Evolutionary conservation across 2,888 invertebrate species (phyloP), one percentile per base, ranked within the genome.

Genomic region (Hemicrepidius hirtus): DNA sequence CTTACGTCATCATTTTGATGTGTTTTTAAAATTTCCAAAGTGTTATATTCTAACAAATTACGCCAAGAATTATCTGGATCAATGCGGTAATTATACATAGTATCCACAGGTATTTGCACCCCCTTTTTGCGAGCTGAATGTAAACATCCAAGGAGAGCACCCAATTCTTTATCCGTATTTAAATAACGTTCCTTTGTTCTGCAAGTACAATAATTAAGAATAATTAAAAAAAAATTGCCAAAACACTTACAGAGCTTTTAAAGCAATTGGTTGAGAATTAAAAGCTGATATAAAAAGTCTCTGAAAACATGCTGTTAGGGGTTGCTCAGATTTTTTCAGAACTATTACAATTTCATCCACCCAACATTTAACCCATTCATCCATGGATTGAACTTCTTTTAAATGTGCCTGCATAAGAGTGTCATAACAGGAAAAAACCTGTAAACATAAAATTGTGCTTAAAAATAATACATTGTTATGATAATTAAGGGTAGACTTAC

Each of bases 1-100:
- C 80, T 80, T 81, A 93, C 93, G 87, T 92, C 90, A 66, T 92
- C 91, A 57, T 87, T 87, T 3, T 87, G 86, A 80, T 91, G 88
- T 0, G 89, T 86, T 28, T 93, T 88, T 3, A 91, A 91, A 62
- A 83, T 78, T 71, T 88, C 84, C 57, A 94, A 83, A 21, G 88
- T 83, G 3, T 87, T 82, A 68, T 89, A 89, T 20, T 88, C 84
- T 1, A 91, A 87, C 50, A 89, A 84, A 44, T 88, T 89, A 80
- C 89, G 87, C 92, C 91, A 92, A 63, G 79, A 82, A 72, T 85
- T 79, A 64, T 78, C 72, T 12, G 68, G 18, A 57, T 77, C 65
- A 60, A 70, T 59, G 68, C 76, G 82, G 59, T 68, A 68, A 0
- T 79, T 75, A 18, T 80, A 75, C 1, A 66, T 35, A 6, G 49